A percentile compares a stretch with the other conserved stretches of the same genome.
phyloP scores from a whole-genome alignment of 2,797 vertebrate genomes.

The Ammospiza maritima region DNA sequence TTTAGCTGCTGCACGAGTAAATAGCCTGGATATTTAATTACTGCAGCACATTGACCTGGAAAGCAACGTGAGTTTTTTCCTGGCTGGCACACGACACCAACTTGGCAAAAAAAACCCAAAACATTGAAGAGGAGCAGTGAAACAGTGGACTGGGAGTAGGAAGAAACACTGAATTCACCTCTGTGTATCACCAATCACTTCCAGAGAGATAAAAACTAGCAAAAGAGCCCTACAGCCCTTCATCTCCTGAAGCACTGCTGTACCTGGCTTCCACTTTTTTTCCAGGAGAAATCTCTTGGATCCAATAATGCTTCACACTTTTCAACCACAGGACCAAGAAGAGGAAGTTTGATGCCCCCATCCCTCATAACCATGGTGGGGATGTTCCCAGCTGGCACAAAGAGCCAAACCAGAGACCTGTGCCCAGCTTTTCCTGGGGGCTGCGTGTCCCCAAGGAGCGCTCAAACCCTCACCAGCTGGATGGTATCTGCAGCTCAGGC shows the following conservation, averaged over 20 bases:
- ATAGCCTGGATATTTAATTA: not conserved
- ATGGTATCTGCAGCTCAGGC: not conserved
- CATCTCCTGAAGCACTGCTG: accelerated
- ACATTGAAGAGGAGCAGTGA: not conserved
- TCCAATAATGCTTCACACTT: accelerated
- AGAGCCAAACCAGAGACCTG: not conserved
- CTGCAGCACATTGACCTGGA: not conserved
- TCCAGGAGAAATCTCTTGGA: not conserved
- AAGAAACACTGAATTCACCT: not conserved
- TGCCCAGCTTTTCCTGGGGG: not conserved
- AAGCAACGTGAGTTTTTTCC: not conserved
- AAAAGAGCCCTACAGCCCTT: accelerated
- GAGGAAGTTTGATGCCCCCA: accelerated
- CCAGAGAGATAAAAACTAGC: not conserved
- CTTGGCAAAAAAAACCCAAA: not conserved
- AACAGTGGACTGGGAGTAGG: not conserved
- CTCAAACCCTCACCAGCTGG: not conserved
- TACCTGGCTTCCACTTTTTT: not conserved
- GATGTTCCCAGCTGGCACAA: not conserved
- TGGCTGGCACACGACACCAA: not conserved
- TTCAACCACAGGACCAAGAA: accelerated
- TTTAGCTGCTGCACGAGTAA: not conserved
- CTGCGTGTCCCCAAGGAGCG: not conserved
- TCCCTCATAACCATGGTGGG: not conserved
- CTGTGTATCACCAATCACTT: not conserved